phyloP scores from a whole-genome alignment of 2,888 invertebrate genomes.

The Agriopis aurantiaria region DNA sequence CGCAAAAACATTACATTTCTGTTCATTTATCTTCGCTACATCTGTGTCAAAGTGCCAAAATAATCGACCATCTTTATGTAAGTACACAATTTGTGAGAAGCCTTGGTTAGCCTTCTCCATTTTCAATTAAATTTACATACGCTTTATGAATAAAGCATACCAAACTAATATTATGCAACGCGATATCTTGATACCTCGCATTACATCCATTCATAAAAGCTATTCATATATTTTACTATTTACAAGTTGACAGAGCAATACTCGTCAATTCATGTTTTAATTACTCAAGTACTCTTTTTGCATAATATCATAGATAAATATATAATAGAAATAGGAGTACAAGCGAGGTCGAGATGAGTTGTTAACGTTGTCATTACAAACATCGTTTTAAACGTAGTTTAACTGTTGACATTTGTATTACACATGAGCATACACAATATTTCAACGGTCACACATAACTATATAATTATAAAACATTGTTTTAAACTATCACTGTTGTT shows the following conservation, averaged over 20 bases:
- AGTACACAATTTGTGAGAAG: neutral
- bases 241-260: slow-evolving; percentile 28
- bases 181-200: slow-evolving; percentile 12
- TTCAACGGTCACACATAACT: slow-evolving; percentile 51
- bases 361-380: slow-evolving; percentile 54
- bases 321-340: too few species aligned
- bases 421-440: slow-evolving; percentile 55
- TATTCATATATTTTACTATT: slow-evolving; percentile 27
- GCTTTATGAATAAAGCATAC: slow-evolving; percentile 34
- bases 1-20: slow-evolving; percentile 48
- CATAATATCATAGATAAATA: slow-evolving; percentile 35
- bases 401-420: slow-evolving; percentile 61
- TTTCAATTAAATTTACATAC: slow-evolving; percentile 41
- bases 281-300: slow-evolving; percentile 33
- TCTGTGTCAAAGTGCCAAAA: slow-evolving; percentile 1
- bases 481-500: too few species aligned
- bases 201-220: slow-evolving; percentile 27
- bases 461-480: too few species aligned
- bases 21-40: neutral
- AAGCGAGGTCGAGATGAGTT: slow-evolving; percentile 45
- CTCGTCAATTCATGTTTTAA: slow-evolving; percentile 30
- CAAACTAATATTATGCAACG: slow-evolving; percentile 10
- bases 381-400: slow-evolving; percentile 53
- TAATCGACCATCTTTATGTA: neutral
- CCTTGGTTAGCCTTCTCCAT: slow-evolving; percentile 32